These are phyloP conservation scores for Ostrea edulis DNA, from an alignment of 1,140 invertebrate species.

Conservation along the genomic window DNA sequence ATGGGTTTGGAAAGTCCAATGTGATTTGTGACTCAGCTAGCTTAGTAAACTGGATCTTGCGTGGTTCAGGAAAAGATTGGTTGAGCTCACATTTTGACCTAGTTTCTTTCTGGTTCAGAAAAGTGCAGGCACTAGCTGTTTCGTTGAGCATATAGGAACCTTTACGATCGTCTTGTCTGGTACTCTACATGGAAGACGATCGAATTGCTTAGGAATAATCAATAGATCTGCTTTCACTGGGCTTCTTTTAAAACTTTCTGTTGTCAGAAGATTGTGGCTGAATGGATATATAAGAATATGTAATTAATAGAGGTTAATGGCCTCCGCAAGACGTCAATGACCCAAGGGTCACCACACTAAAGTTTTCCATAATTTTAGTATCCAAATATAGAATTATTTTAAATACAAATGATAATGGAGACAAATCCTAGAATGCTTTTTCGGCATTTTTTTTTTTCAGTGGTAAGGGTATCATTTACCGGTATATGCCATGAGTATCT, in stretches of 20 bases:
- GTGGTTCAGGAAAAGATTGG: background rate
- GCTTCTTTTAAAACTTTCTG: background rate
- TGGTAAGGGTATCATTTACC: background rate
- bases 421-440: no score
- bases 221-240: constrained; percentile 16
- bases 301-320: background rate
- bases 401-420: no score
- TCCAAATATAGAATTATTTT: no score
- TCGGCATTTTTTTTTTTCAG: no score
- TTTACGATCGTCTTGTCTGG: background rate
- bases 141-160: constrained; percentile 7
- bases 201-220: constrained; percentile 28
- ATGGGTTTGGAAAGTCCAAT: no score
- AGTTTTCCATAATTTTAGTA: background rate
- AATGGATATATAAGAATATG: background rate
- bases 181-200: background rate
- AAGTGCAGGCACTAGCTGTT: constrained; percentile 13
- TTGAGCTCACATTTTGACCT: background rate
- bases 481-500: no score
- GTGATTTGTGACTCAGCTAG: no score
- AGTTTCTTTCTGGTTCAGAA: background rate
- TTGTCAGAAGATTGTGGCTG: background rate
- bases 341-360: background rate
- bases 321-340: background rate
- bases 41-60: no score